Evolutionary conservation across 2,888 invertebrate genomes (phyloP).

Genomic region (Thera britannica): DNA sequence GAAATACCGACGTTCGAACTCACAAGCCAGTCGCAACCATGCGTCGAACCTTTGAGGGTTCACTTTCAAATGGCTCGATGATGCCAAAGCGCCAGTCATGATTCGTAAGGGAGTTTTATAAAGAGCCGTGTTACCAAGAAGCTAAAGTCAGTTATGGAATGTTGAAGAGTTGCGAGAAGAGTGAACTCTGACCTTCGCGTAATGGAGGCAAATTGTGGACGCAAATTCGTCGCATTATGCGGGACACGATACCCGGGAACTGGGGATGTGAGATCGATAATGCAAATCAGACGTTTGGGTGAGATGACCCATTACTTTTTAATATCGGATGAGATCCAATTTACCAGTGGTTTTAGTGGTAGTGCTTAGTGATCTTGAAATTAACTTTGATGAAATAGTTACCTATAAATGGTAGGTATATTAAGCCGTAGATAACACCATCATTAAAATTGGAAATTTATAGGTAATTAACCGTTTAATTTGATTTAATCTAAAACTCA

Average conservation of each 20-base stretch:
- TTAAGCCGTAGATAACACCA: too few relatives aligned
- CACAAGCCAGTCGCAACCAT: conserved; percentile 45
- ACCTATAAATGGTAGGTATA: too few relatives aligned
- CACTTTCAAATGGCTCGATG: conserved; percentile 24
- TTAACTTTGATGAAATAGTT: background rate
- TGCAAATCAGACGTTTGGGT: conserved; percentile 28
- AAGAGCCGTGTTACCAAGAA: conserved; percentile 39
- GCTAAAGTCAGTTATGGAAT: conserved; percentile 42
- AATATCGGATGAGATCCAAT: conserved; percentile 12
- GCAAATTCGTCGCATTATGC: conserved; percentile 68
- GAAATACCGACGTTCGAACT: conserved; percentile 50
- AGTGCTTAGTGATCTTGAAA: conserved; percentile 6
- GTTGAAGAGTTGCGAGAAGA: conserved; percentile 36
- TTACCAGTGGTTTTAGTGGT: conserved; percentile 16
- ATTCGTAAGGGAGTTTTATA: conserved; percentile 31
- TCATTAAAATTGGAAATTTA: too few relatives aligned
- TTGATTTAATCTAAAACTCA: too few relatives aligned
- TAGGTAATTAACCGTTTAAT: too few relatives aligned
- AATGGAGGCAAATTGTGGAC: conserved; percentile 73
- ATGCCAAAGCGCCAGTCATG: conserved; percentile 33
- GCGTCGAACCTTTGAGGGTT: conserved; percentile 40
- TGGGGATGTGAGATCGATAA: conserved; percentile 37
- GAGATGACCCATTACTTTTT: conserved; percentile 28
- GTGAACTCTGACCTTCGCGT: conserved; percentile 70
- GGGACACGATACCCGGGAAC: conserved; percentile 42